Conservation (phyloP, 2,888 invertebrate species). For the Perizoma affinitatum region DNA sequence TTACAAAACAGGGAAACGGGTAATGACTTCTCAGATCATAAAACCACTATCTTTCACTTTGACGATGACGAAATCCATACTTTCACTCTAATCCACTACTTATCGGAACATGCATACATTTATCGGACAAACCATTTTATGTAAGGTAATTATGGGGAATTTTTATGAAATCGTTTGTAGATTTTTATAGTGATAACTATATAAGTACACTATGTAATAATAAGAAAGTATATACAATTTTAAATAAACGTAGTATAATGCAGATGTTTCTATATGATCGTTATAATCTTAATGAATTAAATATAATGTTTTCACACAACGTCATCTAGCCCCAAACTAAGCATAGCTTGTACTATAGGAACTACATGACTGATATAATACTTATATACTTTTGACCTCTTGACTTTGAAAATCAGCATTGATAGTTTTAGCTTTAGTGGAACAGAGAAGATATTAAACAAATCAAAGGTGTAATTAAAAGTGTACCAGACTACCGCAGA, state of each 20-base stretch:
- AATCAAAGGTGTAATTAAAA: no score
- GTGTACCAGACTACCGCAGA: no score
- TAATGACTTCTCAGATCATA: constrained; percentile 45
- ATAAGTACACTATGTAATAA: constrained; percentile 3
- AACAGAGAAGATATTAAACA: no score
- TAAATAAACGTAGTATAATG: background rate
- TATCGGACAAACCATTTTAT: constrained; percentile 24
- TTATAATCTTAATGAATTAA: no score
- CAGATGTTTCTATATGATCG: no score
- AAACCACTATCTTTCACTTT: constrained; percentile 42
- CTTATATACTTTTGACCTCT: no score
- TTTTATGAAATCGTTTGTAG: constrained; percentile 17
- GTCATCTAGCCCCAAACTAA: no score
- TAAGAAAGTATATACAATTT: background rate
- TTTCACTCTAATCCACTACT: constrained; percentile 31
- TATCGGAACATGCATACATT: constrained; percentile 16
- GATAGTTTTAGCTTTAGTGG: no score
- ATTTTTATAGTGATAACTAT: background rate
- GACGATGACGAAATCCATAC: constrained; percentile 32
- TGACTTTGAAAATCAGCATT: no score
- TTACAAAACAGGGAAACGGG: constrained; percentile 49
- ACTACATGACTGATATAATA: no score
- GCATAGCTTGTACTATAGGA: no score
- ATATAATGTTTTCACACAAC: no score
- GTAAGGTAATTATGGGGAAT: constrained; percentile 8